These are phyloP conservation scores for Holotrichia oblita DNA, from an alignment of 1,140 invertebrate genomes.

Conservation along the genomic window DNA sequence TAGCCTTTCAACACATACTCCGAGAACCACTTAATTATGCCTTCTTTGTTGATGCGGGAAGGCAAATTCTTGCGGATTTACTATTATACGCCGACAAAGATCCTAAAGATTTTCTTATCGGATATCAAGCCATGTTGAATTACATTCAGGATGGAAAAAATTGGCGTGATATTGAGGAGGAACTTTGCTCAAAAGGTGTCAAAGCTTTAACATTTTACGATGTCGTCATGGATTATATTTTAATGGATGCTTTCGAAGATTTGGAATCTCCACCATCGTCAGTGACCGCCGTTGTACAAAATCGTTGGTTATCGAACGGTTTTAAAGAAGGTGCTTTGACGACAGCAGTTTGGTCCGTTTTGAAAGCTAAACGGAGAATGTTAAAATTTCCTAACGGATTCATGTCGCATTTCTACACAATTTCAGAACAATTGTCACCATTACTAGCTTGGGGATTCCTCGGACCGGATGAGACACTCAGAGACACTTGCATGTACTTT, in stretches of 20 bases:
- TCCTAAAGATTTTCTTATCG: slow-evolving; percentile 89
- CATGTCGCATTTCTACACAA: slow-evolving; percentile 94
- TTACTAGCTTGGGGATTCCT: slow-evolving; percentile 97
- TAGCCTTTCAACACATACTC: slow-evolving; percentile 86
- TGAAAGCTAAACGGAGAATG: slow-evolving; percentile 92
- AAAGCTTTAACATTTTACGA: slow-evolving; percentile 96
- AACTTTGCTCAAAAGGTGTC: slow-evolving; percentile 86
- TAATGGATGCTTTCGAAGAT: slow-evolving; percentile 98
- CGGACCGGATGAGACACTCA: slow-evolving; percentile 87
- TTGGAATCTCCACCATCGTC: slow-evolving; percentile 88
- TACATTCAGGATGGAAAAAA: slow-evolving; percentile 81
- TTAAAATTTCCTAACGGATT: slow-evolving; percentile 93
- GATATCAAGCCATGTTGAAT: slow-evolving; percentile 92
- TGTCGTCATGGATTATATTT: slow-evolving; percentile 96
- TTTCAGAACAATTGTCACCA: slow-evolving; percentile 94
- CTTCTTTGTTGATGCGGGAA: slow-evolving; percentile 90
- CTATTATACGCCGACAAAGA: slow-evolving; percentile 92
- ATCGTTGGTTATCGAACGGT: slow-evolving; percentile 95
- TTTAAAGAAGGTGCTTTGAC: slow-evolving; percentile 97
- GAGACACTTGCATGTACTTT: slow-evolving; percentile 88
- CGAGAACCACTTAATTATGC: slow-evolving; percentile 73
- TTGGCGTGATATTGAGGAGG: slow-evolving; percentile 83
- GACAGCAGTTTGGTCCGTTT: slow-evolving; percentile 95
- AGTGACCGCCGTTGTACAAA: slow-evolving; percentile 92
- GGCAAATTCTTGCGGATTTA: slow-evolving; percentile 88